Conservation (phyloP, 2,888 invertebrate genomes). For the Brachypterus glaber region DNA sequence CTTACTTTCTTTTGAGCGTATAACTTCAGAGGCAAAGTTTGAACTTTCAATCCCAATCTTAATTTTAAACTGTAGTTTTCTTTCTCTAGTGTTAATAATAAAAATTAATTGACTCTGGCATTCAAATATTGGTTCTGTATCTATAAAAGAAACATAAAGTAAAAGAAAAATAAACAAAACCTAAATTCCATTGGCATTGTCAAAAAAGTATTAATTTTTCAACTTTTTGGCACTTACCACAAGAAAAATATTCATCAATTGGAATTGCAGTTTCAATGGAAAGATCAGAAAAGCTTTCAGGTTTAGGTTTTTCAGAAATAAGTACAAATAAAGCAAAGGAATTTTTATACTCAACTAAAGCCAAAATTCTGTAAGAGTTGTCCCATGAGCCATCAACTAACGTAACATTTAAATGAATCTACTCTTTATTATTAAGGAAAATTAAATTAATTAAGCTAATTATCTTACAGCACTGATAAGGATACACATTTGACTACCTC, state of each 20-base stretch:
- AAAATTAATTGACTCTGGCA: conserved; percentile 45
- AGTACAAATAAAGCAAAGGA: conserved; percentile 50
- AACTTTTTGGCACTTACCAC: conserved; percentile 50
- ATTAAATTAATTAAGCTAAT: conserved; percentile 1
- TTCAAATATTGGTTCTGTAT: conserved; percentile 44
- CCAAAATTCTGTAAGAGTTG: conserved; percentile 46
- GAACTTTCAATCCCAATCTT: conserved; percentile 53
- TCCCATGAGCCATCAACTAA: conserved; percentile 42
- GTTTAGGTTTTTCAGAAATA: conserved; percentile 52
- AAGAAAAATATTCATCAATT: conserved; percentile 69
- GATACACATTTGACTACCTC: conserved; percentile 51
- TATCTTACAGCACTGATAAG: conserved; percentile 28
- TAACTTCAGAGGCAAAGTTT: conserved; percentile 64
- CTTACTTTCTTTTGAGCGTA: conserved; percentile 59
- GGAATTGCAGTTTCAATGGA: conserved; percentile 73
- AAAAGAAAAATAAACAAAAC: neutral
- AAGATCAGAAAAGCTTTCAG: conserved; percentile 65
- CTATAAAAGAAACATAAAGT: conserved; percentile 28
- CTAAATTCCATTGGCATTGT: neutral
- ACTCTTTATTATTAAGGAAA: conserved; percentile 25
- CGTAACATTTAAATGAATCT: conserved; percentile 40
- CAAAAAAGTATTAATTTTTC: conserved; percentile 1
- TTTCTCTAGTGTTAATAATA: conserved; percentile 45
- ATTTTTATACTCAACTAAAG: conserved; percentile 48
- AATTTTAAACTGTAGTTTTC: conserved; percentile 46